Evolutionary conservation across 2,797 vertebrate genomes (phyloP).

Genomic region (Phoxinus dragarum): DNA sequence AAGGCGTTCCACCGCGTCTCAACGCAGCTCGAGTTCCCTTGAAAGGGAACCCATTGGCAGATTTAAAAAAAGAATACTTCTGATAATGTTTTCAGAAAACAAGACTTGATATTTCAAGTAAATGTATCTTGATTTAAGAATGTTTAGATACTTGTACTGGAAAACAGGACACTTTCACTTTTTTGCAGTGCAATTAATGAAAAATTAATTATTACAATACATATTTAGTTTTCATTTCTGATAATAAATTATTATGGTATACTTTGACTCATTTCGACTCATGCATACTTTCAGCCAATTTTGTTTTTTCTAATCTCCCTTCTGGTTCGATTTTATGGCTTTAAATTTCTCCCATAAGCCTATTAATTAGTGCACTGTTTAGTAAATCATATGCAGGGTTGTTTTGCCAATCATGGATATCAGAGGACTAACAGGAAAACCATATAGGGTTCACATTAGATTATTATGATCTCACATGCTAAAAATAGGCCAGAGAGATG

Average conservation of each 20-base stretch:
- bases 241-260: background rate
- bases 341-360: background rate
- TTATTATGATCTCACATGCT: background rate
- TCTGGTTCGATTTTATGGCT: background rate
- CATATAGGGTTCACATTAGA: background rate
- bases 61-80: too few relatives aligned
- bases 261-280: background rate
- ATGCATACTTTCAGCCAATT: background rate
- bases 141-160: too few relatives aligned
- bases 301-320: background rate
- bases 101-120: too few relatives aligned
- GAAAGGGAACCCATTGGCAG: too few relatives aligned
- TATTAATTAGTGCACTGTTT: constrained; percentile 7
- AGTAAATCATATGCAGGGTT: constrained; percentile 12
- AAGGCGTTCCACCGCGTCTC: too few relatives aligned
- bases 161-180: too few relatives aligned
- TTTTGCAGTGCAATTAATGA: too few relatives aligned
- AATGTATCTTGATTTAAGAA: too few relatives aligned
- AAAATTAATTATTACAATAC: background rate
- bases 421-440: background rate
- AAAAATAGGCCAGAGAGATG: constrained; percentile 4
- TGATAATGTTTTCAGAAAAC: too few relatives aligned
- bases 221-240: background rate
- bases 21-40: too few relatives aligned
- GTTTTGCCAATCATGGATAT: background rate